phyloP scores from a whole-genome alignment of 2,888 invertebrate species.

The Mesochorus sp. region DNA sequence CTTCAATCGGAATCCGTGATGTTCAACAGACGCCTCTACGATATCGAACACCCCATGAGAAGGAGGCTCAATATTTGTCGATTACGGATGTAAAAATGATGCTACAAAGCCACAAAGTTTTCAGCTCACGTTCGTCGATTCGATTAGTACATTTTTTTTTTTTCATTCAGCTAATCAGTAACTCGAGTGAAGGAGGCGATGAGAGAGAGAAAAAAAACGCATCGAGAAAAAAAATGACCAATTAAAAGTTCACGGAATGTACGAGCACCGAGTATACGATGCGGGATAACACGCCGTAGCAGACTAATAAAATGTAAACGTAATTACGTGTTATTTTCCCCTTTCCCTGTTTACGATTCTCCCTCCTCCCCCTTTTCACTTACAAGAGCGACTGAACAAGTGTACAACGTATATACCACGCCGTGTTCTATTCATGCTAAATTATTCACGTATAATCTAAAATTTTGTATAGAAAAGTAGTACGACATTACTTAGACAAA shows the following conservation, averaged over 20 bases:
- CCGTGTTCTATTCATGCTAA: not conserved
- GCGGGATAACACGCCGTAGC: slow-evolving; percentile 15
- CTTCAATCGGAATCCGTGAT: too few relatives aligned
- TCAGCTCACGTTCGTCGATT: not conserved
- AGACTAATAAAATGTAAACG: slow-evolving; percentile 60
- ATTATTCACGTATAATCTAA: too few relatives aligned
- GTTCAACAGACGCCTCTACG: not conserved
- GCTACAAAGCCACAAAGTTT: not conserved
- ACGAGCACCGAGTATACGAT: slow-evolving; percentile 38
- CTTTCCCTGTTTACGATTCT: slow-evolving; percentile 17
- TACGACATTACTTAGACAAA: too few relatives aligned
- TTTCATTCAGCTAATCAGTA: slow-evolving; percentile 42
- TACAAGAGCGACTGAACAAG: slow-evolving; percentile 18
- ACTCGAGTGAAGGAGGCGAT: slow-evolving; percentile 2
- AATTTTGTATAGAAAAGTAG: too few relatives aligned
- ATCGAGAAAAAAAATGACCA: slow-evolving; percentile 31
- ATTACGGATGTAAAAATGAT: not conserved
- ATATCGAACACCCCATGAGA: not conserved
- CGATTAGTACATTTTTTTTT: slow-evolving; percentile 12
- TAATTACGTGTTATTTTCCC: slow-evolving; percentile 51
- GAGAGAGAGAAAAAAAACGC: slow-evolving; percentile 2
- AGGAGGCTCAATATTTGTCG: not conserved
- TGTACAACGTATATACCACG: not conserved
- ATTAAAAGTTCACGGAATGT: slow-evolving; percentile 51
- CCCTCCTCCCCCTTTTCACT: too few relatives aligned